Evolutionary conservation across 2,113 vertebrate genomes (phyloP).

Genomic region (Neotragus pygmaeus): DNA sequence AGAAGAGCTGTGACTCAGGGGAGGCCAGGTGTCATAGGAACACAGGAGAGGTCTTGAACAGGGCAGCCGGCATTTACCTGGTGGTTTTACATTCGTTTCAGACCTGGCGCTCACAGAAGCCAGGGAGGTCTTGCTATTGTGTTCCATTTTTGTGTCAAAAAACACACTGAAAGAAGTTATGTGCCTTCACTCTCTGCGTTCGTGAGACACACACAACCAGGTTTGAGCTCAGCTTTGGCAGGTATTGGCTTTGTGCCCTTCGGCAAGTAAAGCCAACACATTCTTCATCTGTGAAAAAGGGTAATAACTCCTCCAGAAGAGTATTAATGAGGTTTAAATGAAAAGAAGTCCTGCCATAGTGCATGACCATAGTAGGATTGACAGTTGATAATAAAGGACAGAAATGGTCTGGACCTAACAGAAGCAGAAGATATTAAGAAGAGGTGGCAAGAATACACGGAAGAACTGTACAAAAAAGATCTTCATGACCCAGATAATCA

Average conservation of each 20-base stretch:
- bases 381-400: rapidly evolving
- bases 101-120: neutral
- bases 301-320: neutral
- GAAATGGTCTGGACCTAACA: no score
- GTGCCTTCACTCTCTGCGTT: neutral
- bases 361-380: rapidly evolving
- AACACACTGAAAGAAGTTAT: neutral
- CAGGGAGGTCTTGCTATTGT: neutral
- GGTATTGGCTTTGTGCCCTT: neutral
- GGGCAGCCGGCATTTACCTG: neutral
- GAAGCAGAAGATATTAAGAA: no score
- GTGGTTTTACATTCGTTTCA: rapidly evolving
- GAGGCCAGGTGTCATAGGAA: neutral
- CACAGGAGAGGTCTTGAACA: neutral
- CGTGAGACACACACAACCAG: neutral
- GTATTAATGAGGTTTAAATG: neutral
- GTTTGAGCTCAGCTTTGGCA: neutral
- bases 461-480: no score
- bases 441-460: no score
- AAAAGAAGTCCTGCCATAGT: neutral
- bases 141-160: neutral
- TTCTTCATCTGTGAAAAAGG: neutral
- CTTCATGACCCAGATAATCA: no score
- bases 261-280: neutral
- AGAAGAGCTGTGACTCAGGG: no score